Base-by-base conservation (phyloP, 2,113 vertebrate genomes). In the Lamprotornis superbus region DNA sequence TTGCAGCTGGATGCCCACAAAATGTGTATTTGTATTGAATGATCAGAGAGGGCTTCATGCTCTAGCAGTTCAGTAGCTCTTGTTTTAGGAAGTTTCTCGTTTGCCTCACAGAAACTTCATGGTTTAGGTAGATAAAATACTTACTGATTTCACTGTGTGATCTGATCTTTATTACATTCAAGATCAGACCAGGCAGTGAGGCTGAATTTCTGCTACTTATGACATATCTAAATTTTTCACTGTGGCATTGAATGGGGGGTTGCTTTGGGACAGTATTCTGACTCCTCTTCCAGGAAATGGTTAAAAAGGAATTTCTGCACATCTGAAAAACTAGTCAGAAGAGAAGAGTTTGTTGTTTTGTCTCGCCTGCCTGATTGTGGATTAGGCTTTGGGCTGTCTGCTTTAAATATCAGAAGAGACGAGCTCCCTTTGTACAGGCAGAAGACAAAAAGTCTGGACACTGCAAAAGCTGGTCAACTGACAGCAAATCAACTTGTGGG, bases 241-340 rank as follows among this genome's bases (percentile, higher is more conserved):
- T 56, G 76, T 75, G 44, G 39, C 61, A 15, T 49, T 47, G 50
- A 44, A 30, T 24, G n/a, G 24, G 24, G 9, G 6, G 8, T 71
- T 91, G 65, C 11, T 2, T 52, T 89, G 2, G 21, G 77, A 55
- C 64, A 84, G 44, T 74, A 12, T 63, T 74, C 76, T 77, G 56
- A 89, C 73, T 89, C 78, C 81, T 89, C 42, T 93, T 60, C 68
- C 74, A 91, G 61, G 87, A 93, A 96, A 85, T 46, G 9, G 57
- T 95, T 94, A 95, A 95, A 87, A 92, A 78, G 40, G 44, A 91
- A 75, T 94, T 89, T 75, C 56, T 92, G 53, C 69, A 87, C 57
- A 94, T 95, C 89, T 96, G 93, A 95, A 92, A 90, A 94, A 78
- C 61, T 71, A 68, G 77, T 83, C 69, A 92, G 90, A 86, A 93